These are phyloP conservation scores for Nannobrachium achirus DNA, from an alignment of 2,113 vertebrate genomes.

Conservation along the genomic window DNA sequence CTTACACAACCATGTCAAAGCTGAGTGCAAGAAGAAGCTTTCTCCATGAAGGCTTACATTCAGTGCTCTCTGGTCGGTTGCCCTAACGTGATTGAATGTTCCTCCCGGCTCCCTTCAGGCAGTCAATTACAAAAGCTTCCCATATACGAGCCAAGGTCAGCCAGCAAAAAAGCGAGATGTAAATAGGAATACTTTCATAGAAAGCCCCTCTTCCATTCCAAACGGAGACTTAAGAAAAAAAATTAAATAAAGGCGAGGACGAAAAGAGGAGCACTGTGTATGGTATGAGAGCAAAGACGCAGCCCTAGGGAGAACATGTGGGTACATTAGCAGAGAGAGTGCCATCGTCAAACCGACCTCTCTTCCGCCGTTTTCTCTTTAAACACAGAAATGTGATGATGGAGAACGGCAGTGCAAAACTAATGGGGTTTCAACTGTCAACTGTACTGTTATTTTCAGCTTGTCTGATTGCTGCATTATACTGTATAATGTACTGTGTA, in stretches of 20 bases:
- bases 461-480: background rate
- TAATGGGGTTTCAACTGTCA: background rate
- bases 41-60: constrained; percentile 58
- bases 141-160: constrained; percentile 61
- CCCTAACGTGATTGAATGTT: constrained; percentile 67
- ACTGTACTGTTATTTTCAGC: background rate
- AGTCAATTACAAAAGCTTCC: constrained; percentile 61
- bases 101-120: constrained; percentile 69
- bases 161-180: constrained; percentile 49
- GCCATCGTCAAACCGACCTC: constrained; percentile 43
- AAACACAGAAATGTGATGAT: constrained; percentile 13
- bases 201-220: constrained; percentile 48
- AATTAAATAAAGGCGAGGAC: constrained; percentile 52
- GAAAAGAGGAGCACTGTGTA: constrained; percentile 61
- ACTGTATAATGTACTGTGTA: no score
- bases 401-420: constrained; percentile 1
- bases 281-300: constrained; percentile 39
- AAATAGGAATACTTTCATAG: constrained; percentile 72
- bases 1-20: constrained; percentile 61
- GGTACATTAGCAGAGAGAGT: constrained; percentile 65
- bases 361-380: constrained; percentile 2
- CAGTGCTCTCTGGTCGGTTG: constrained; percentile 68
- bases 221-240: constrained; percentile 40
- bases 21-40: constrained; percentile 68
- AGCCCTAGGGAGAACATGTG: constrained; percentile 53